These are phyloP conservation scores for Ormyrus nitidulus DNA, from an alignment of 2,888 invertebrate genomes.

Conservation along the genomic window DNA sequence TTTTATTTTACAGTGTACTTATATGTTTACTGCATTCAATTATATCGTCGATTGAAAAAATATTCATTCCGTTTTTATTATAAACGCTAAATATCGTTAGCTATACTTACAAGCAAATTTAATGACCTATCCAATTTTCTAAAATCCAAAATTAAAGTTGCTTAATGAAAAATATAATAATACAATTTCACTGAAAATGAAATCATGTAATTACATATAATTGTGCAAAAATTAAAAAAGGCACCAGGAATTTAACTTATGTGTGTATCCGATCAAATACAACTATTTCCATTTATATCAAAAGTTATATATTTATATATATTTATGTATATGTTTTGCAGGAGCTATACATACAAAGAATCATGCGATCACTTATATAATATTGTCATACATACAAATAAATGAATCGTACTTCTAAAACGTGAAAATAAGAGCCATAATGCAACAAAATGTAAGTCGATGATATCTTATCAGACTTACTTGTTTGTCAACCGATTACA, in stretches of 20 bases:
- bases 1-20: constrained; percentile 44
- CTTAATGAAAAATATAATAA: neutral
- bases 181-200: constrained; percentile 21
- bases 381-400: constrained; percentile 45
- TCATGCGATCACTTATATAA: constrained; percentile 46
- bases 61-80: constrained; percentile 19
- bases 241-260: constrained; percentile 55
- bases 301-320: constrained; percentile 48
- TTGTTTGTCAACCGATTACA: constrained; percentile 41
- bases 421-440: constrained; percentile 56
- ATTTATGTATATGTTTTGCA: constrained; percentile 29
- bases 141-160: constrained; percentile 18
- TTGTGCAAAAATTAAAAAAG: constrained; percentile 54
- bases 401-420: constrained; percentile 40
- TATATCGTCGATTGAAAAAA: constrained; percentile 41
- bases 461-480: constrained; percentile 25
- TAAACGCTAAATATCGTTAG: constrained; percentile 25
- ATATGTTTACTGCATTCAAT: constrained; percentile 28
- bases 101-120: constrained; percentile 14
- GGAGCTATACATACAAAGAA: constrained; percentile 46
- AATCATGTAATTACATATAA: constrained; percentile 38
- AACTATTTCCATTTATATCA: constrained; percentile 52
- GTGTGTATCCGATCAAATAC: constrained; percentile 49
- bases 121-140: constrained; percentile 18
- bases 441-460: constrained; percentile 44